Conservation (phyloP, 2,888 invertebrate species). For the Mycalesis mineus region DNA sequence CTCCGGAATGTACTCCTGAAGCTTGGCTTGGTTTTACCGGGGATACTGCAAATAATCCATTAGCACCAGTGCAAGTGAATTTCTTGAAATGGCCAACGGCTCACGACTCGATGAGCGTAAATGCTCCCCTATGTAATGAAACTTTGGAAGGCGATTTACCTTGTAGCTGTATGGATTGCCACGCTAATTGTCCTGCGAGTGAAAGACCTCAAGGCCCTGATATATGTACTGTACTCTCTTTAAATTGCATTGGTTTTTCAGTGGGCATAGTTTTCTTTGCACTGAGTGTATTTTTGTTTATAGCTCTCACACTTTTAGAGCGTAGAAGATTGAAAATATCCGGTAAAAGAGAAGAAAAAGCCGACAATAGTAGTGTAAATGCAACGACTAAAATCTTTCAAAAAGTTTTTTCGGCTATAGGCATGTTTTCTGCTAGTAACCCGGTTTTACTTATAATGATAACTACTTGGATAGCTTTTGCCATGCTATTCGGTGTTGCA, state of each 20-base stretch:
- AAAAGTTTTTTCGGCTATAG: slow-evolving; percentile 51
- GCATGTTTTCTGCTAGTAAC: slow-evolving; percentile 81
- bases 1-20: slow-evolving; percentile 80
- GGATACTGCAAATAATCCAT: slow-evolving; percentile 61
- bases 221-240: slow-evolving; percentile 76
- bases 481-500: slow-evolving; percentile 82
- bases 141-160: slow-evolving; percentile 73
- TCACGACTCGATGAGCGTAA: slow-evolving; percentile 61
- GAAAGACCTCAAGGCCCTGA: slow-evolving; percentile 59
- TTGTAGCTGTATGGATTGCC: slow-evolving; percentile 89
- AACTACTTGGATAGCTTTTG: slow-evolving; percentile 77
- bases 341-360: slow-evolving; percentile 18
- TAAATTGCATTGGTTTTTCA: slow-evolving; percentile 82
- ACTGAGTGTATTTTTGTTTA: slow-evolving; percentile 53
- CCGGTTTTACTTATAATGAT: slow-evolving; percentile 81
- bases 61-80: slow-evolving; percentile 81
- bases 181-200: slow-evolving; percentile 77
- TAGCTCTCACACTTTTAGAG: slow-evolving; percentile 43
- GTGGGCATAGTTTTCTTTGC: slow-evolving; percentile 77
- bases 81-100: slow-evolving; percentile 66
- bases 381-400: slow-evolving; percentile 47
- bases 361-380: slow-evolving; percentile 33
- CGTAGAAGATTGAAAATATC: slow-evolving; percentile 28
- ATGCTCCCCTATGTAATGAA: slow-evolving; percentile 78
- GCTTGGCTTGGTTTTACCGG: slow-evolving; percentile 84